Evolutionary conservation across 2,888 invertebrate genomes (phyloP), one percentile per base, ranked within the genome.

Genomic region (Pyrrhosoma nymphula): DNA sequence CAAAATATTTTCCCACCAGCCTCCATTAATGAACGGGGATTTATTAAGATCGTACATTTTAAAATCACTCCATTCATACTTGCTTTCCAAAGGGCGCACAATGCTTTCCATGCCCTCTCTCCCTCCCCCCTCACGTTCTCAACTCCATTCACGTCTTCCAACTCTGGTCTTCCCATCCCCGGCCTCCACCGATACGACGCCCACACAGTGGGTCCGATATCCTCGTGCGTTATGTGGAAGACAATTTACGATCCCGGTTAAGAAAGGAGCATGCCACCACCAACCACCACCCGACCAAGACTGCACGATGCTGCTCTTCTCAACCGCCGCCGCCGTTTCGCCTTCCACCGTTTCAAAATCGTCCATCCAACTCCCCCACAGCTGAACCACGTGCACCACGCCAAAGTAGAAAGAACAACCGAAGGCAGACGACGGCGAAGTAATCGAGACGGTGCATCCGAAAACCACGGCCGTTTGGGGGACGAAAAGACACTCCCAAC

Each of bases 221-320:
- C 93, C 69, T 47, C 63, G 39, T 69, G 69, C 93, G 69, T 93
- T 93, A 93, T 63, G 93, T 93, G 93, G 93, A 93, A 93, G 69
- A 93, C 93, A 93, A 93, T 93, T 93, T 93, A 93, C 93, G 93
- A 93, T 55, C 93, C 30, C 35, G 82, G 82, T 26, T 60, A 16
- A 82, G 82, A 35, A 82, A 30, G 82, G 82, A 82, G 82, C 82
- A 82, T 82, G 82, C 82, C 82, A 35, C 82, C 82, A 69, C 20
- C 60, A 60, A 69, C 20, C 47, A 47, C 47, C 47, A 47, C 47
- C 60, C 60, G 82, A 35, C 82, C 18, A 14, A 60, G 82, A 82
- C 82, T 82, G 82, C 82, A 82, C 82, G 82, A 82, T 35, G 35
- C 30, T n/a, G n/a, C 30, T 35, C 35, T 14, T 35, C 35, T 69